Conservation (phyloP, 2,113 vertebrate species). For the Cyprinodon brontotheroides region DNA sequence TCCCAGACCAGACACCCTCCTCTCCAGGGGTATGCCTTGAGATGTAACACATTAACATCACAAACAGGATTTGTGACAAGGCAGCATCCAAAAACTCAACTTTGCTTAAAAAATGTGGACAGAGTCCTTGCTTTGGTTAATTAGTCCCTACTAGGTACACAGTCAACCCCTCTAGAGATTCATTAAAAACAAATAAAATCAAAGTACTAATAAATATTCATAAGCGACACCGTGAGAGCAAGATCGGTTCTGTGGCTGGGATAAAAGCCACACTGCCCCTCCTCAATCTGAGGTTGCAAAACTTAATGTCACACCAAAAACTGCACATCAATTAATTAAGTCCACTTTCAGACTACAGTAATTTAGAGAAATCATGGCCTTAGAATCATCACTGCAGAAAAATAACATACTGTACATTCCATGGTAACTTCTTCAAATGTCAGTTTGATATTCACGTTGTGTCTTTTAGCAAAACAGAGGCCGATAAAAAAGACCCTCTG, state of each 20-base stretch:
- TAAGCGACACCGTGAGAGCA: too few relatives aligned
- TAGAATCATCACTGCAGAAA: neutral
- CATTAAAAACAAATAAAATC: neutral
- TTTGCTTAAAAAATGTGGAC: neutral
- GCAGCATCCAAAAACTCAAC: neutral
- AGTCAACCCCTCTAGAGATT: neutral
- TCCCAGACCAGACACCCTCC: neutral
- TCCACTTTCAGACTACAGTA: neutral
- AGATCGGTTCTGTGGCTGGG: neutral
- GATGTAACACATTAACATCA: too few relatives aligned
- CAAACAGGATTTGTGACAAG: neutral
- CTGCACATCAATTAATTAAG: too few relatives aligned
- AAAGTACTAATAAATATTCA: neutral
- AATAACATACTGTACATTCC: neutral
- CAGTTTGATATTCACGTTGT: neutral
- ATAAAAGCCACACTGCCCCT: neutral
- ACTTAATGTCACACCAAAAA: neutral
- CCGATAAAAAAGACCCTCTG: slow-evolving; percentile 21
- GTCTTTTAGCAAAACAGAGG: slow-evolving; percentile 21
- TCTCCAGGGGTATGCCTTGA: neutral
- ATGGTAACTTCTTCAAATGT: neutral
- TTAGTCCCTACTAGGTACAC: neutral
- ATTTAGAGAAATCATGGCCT: neutral
- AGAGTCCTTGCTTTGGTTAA: neutral
- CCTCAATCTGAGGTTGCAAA: neutral